A percentile compares a stretch with the other conserved stretches of the same genome.
Evolutionary conservation across 92 coral and sea anemone genomes (phyloP).

Genomic region (Palythoa grandis): DNA sequence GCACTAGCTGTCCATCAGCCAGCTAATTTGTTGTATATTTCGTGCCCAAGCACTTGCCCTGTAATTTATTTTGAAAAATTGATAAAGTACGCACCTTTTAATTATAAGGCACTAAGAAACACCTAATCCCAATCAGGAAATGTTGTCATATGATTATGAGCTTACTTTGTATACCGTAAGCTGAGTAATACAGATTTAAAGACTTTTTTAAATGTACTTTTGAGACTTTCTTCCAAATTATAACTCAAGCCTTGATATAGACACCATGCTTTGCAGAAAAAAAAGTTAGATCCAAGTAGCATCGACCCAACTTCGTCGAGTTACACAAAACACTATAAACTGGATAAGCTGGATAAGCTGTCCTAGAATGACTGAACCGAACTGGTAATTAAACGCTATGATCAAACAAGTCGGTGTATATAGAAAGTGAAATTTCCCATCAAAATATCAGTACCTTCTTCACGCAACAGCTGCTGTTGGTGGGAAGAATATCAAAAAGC

Average conservation of each 20-base stretch:
- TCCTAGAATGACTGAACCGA: neutral
- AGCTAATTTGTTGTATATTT: no score
- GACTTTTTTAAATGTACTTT: neutral
- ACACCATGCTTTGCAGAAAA: neutral
- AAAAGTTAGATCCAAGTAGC: neutral
- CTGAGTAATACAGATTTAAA: neutral
- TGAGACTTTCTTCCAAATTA: neutral
- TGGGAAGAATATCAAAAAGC: neutral
- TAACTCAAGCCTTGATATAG: neutral
- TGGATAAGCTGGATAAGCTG: neutral
- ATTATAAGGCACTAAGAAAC: no score
- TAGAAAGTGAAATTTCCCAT: neutral
- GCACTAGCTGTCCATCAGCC: no score
- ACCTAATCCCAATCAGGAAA: neutral
- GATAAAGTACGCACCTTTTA: neutral
- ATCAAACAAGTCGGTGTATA: neutral
- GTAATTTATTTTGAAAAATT: neutral
- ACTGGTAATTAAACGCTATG: neutral
- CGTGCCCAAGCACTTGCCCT: neutral
- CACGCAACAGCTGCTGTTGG: neutral
- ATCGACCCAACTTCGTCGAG: neutral
- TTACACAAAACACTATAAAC: neutral
- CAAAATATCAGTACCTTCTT: neutral
- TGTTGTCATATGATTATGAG: neutral
- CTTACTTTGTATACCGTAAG: neutral